phyloP scores from a whole-genome alignment of 2,888 invertebrate genomes.

The Dolichopus griseipennis region DNA sequence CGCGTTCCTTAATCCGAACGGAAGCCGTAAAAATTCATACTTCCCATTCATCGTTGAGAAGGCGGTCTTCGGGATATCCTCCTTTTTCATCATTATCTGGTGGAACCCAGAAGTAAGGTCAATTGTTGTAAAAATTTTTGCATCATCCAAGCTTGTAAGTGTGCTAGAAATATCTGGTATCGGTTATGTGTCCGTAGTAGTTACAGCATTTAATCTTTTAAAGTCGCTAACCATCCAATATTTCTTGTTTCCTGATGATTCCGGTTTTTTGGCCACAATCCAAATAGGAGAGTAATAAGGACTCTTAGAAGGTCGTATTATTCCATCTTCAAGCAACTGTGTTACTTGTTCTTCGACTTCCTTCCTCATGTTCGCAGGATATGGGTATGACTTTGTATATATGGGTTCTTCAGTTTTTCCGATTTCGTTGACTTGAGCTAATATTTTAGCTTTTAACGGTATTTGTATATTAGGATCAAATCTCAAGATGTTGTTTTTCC shows the following conservation, averaged over 20 bases:
- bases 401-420: conserved; percentile 24
- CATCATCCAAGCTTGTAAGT: conserved; percentile 20
- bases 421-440: conserved; percentile 13
- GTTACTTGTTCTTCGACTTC: conserved; percentile 31
- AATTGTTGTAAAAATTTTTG: conserved; percentile 14
- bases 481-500: too few species aligned
- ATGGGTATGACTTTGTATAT: conserved; percentile 28
- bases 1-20: too few species aligned
- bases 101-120: conserved; percentile 19
- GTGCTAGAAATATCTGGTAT: conserved; percentile 17
- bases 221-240: conserved; percentile 23
- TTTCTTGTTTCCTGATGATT: conserved; percentile 21
- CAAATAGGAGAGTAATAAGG: conserved; percentile 27
- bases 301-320: conserved; percentile 29
- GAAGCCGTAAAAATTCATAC: conserved; percentile 18
- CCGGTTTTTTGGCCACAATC: conserved; percentile 23
- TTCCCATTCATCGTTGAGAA: conserved; percentile 22
- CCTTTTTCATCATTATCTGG: conserved; percentile 17
- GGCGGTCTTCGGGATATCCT: conserved; percentile 17
- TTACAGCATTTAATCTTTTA: conserved; percentile 19
- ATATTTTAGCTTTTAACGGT: too few species aligned
- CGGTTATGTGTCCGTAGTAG: conserved; percentile 14
- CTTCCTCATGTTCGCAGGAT: too few species aligned
- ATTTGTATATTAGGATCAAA: too few species aligned
- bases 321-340: conserved; percentile 28